These are phyloP conservation scores for Anhinga anhinga DNA, from an alignment of 2,113 vertebrate genomes.

Conservation along the genomic window DNA sequence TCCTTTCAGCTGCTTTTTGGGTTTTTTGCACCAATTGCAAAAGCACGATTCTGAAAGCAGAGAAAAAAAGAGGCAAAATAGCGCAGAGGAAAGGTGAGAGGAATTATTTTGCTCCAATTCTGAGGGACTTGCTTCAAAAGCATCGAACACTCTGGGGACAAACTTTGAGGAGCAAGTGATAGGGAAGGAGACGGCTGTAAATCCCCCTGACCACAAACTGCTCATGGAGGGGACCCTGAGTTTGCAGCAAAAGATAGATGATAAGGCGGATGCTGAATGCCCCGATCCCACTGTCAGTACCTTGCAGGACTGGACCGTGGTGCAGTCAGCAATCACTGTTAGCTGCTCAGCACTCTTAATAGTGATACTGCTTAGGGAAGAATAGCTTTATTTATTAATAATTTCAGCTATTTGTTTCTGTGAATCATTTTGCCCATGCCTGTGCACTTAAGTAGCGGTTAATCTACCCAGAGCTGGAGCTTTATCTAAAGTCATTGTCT, in stretches of 20 bases:
- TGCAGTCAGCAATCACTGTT: background rate
- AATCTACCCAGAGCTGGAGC: background rate
- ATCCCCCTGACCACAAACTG: background rate
- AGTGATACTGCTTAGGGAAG: background rate
- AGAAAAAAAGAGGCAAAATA: background rate
- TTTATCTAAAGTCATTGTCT: background rate
- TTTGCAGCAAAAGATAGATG: background rate
- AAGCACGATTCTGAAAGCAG: background rate
- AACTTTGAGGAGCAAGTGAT: background rate
- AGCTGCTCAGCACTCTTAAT: background rate
- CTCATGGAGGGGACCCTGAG: accelerated
- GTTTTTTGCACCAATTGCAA: background rate
- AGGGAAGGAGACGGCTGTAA: background rate
- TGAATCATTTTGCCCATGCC: background rate
- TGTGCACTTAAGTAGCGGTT: background rate
- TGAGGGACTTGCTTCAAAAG: background rate
- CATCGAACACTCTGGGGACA: background rate
- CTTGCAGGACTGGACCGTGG: background rate
- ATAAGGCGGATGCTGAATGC: accelerated
- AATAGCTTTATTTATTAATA: background rate
- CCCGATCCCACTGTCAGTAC: background rate
- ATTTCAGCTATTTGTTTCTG: background rate
- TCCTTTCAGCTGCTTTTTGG: background rate
- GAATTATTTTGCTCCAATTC: background rate
- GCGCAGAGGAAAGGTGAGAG: background rate